phyloP scores from a whole-genome alignment of 2,797 vertebrate species.

The Eulemur albifrons region DNA sequence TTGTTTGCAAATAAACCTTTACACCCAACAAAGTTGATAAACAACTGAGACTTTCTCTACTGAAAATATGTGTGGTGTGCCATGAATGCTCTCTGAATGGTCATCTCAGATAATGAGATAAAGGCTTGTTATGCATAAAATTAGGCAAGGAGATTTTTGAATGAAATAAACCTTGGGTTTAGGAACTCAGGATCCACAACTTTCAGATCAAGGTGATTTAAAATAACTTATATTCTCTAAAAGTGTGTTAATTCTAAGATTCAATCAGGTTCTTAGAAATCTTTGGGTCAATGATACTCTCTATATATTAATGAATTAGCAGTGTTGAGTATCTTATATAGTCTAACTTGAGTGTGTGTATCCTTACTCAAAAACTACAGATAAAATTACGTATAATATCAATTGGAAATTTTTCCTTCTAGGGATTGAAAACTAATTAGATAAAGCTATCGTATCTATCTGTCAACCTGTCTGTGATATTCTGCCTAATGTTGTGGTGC shows the following conservation, averaged over 20 bases:
- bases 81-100: background rate
- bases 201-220: background rate
- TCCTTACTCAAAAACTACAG: background rate
- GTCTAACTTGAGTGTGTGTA: background rate
- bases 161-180: background rate
- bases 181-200: background rate
- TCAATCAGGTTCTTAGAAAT: background rate
- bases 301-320: background rate
- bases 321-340: background rate
- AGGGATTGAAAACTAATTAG: background rate
- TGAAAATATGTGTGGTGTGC: background rate
- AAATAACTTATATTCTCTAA: background rate
- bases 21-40: background rate
- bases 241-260: background rate
- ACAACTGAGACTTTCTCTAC: background rate
- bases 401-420: background rate
- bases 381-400: background rate
- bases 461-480: background rate
- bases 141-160: background rate
- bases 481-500: background rate
- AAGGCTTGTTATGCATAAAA: background rate
- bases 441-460: background rate
- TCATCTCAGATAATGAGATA: background rate
- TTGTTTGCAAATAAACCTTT: constrained; percentile 31
- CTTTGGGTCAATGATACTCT: background rate